phyloP scores from a whole-genome alignment of 2,888 invertebrate genomes.

The Norana najaformis region DNA sequence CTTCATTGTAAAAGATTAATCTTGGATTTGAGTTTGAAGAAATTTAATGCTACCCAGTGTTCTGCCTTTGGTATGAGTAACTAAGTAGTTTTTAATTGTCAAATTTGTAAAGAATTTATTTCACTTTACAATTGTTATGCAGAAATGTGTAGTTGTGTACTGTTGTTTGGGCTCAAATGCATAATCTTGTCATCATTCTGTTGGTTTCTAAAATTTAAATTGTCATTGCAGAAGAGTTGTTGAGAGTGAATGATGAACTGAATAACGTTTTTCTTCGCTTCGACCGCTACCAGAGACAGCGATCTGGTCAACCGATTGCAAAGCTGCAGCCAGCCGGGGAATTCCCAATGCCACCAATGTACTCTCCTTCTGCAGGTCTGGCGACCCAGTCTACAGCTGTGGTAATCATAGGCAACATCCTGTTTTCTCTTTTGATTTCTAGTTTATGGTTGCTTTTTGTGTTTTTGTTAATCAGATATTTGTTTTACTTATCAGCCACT shows the following conservation, averaged over 20 bases:
- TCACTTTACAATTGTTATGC: background rate
- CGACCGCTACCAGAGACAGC: constrained; percentile 62
- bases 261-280: constrained; percentile 89
- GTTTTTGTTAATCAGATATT: background rate
- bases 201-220: background rate
- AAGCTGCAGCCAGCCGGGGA: background rate
- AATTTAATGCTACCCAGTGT: background rate
- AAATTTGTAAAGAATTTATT: background rate
- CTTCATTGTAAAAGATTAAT: background rate
- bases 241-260: constrained; percentile 91
- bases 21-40: background rate
- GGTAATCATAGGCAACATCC: background rate
- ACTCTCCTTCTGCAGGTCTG: background rate
- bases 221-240: constrained; percentile 73
- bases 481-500: background rate
- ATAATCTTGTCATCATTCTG: background rate
- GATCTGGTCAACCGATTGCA: constrained; percentile 34
- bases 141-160: background rate
- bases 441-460: background rate
- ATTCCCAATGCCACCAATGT: background rate
- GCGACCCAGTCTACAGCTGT: background rate
- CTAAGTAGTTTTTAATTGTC: background rate
- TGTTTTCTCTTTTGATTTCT: background rate
- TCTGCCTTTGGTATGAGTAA: background rate
- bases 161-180: no score